A percentile compares a stretch with the other conserved stretches of the same genome.
phyloP scores from a whole-genome alignment of 2,888 invertebrate species.

The Chrysina gloriosa region DNA sequence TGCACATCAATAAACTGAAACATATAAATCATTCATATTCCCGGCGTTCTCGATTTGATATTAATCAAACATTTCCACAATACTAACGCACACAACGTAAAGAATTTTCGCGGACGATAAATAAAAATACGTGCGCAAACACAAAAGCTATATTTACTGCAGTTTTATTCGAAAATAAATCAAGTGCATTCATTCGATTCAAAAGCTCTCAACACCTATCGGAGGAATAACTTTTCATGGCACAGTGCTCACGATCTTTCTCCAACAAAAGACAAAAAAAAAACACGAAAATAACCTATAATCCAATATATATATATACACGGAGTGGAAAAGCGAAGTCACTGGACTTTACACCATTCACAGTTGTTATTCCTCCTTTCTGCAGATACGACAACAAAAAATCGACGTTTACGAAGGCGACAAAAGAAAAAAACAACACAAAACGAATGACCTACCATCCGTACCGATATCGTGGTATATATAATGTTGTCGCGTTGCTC shows the following conservation, averaged over 20 bases:
- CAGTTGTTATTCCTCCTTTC: slow-evolving; percentile 9
- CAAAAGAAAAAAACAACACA: slow-evolving; percentile 32
- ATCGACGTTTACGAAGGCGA: slow-evolving; percentile 13
- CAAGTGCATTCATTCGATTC: slow-evolving; percentile 33
- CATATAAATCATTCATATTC: neutral
- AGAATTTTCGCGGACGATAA: slow-evolving; percentile 20
- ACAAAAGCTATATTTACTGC: slow-evolving; percentile 36
- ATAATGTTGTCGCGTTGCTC: slow-evolving; percentile 17
- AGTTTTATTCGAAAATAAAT: slow-evolving; percentile 36
- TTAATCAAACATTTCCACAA: slow-evolving; percentile 19
- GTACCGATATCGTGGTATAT: slow-evolving; percentile 29
- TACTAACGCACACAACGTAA: neutral
- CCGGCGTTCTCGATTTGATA: slow-evolving; percentile 6
- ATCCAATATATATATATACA: slow-evolving; percentile 9
- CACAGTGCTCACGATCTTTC: slow-evolving; percentile 14
- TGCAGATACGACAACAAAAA: neutral
- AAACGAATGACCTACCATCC: slow-evolving; percentile 27
- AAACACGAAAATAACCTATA: slow-evolving; percentile 5
- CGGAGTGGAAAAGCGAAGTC: slow-evolving; percentile 4
- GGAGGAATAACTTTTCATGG: slow-evolving; percentile 33
- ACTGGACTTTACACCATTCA: slow-evolving; percentile 6
- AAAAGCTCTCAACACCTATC: slow-evolving; percentile 29
- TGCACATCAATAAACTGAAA: too few species aligned
- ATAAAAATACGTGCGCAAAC: slow-evolving; percentile 17
- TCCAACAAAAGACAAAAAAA: slow-evolving; percentile 3